Base-by-base conservation (phyloP, 2,113 vertebrate genomes). In the Tursiops truncatus region DNA sequence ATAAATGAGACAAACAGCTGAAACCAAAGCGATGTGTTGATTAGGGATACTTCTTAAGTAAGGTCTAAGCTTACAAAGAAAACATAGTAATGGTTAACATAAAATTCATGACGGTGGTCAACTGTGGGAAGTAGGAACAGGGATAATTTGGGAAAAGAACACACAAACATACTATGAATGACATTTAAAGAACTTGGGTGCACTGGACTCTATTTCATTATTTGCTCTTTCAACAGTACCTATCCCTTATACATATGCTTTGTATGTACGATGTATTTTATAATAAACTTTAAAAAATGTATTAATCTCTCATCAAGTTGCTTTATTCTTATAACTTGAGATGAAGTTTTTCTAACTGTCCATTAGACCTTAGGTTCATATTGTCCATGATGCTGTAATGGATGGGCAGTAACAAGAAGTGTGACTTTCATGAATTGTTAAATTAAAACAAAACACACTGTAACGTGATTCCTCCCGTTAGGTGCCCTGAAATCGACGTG, bases 331-430 rank as follows among this genome's bases (percentile, higher is more conserved):
- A 10, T 0, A 63, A 33, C 1, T 17, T 47, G 38, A 82, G 26
- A 23, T 26, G 26, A 36, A 18, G 38, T 26, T 89, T 77, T 65
- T 63, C 18, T 53, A 23, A 21, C 4, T 62, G 26, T 38, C 12
- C 28, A 50, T 0, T 3, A 11, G 44, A 28, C 36, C 47, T 71
- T 47, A 36, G 33, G 28, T n/a, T 86, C 44, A 3, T 47, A 15
- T 41, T 17, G 20, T 25, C 23, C n/a, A 18, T 1, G 1, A 5
- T 15, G 5, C 26, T 56, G 2, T 68, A 12, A 38, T 10, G 4
- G 8, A 5, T 33, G 9, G 47, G 31, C 17, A 18, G 3, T 47
- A 10, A 8, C 3, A 20, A 44, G 11, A 70, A 58, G 2, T 56
- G 60, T 63, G 41, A 76, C 26, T 15, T 70, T 18, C 7, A 9